Base-by-base conservation (phyloP, 2,113 vertebrate genomes). In the Eudorcas thomsonii region DNA sequence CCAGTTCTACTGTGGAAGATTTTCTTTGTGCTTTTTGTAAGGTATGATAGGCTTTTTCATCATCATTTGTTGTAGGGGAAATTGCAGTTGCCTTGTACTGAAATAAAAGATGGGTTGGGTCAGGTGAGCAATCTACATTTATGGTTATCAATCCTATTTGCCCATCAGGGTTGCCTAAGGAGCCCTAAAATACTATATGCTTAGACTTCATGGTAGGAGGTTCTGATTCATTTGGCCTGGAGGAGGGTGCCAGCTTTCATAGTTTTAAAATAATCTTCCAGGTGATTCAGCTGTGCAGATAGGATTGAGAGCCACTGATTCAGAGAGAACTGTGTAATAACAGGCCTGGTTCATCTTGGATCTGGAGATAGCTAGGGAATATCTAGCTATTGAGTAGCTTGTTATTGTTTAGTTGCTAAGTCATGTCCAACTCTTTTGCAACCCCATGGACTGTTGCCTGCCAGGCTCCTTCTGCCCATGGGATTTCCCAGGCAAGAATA, bases 1-100 rank as follows among this genome's bases (percentile, higher is more conserved):
- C 55, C 30, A 77, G 2, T 96, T 94, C 25, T 91, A 36, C 19
- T 64, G 28, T 90, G 33, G 28, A 82, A 81, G 36, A 88, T 60
- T 95, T 95, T 96, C 50, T 87, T 90, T 87, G 83, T 81, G 45
- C 21, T 84, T 95, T 87, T 30, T 87, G 9, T n/a, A 88, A 82
- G 55, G 7, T 71, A 60, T 71, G 14, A 8, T 90, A 57, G 54
- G 10, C 13, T 90, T 97, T 91, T 74, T 7, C 48, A n/a, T 81
- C 33, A 88, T 84, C 5, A 43, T 93, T 25, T 92, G 7, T 90
- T 97, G 97, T 85, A 95, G 54, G 52, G 91, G 81, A 77, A 92
- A 77, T 86, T 96, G 1, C 12, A 95, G 25, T n/a, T 92, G 52
- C 39, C 16, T 78, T 67, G n/a, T 60, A 59, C 55, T 86, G 77